A percentile compares a stretch with the other conserved stretches of the same genome.
Evolutionary conservation across 2,797 vertebrate species (phyloP).

Genomic region (Acanthurus tractus): DNA sequence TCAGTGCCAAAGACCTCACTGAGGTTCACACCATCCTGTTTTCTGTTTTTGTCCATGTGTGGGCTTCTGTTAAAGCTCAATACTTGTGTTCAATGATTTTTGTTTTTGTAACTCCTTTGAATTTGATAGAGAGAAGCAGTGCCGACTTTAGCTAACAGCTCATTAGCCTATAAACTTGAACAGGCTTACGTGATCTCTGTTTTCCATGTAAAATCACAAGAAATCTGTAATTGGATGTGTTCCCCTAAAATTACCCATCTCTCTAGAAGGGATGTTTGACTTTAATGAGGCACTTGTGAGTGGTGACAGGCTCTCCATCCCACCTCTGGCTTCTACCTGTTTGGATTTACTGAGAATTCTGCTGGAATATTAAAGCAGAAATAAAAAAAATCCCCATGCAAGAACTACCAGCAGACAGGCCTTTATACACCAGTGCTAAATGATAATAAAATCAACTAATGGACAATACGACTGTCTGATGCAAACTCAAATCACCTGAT

Average conservation of each 20-base stretch:
- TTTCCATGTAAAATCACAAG: not conserved
- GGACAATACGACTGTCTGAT: not conserved
- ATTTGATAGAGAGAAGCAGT: not conserved
- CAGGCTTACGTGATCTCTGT: not conserved
- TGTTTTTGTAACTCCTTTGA: not conserved
- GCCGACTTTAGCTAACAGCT: not conserved
- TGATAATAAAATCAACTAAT: slow-evolving; percentile 24
- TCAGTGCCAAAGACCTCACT: too few species aligned
- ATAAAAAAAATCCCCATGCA: not conserved
- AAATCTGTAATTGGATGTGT: not conserved
- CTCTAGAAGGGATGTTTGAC: not conserved
- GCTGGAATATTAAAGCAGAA: slow-evolving; percentile 8
- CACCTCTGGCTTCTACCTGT: not conserved
- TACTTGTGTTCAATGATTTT: not conserved
- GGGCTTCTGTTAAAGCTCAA: too few species aligned
- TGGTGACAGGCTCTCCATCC: not conserved
- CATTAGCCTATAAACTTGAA: not conserved
- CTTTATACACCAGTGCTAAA: not conserved
- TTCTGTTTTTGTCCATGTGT: too few species aligned
- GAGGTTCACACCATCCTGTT: too few species aligned
- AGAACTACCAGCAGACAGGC: not conserved
- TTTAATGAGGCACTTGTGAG: not conserved
- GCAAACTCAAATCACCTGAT: slow-evolving; percentile 9
- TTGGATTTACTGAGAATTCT: not conserved
- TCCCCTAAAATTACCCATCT: too few species aligned